phyloP scores from a whole-genome alignment of 2,113 vertebrate genomes.

The Baryphthengus martii region DNA sequence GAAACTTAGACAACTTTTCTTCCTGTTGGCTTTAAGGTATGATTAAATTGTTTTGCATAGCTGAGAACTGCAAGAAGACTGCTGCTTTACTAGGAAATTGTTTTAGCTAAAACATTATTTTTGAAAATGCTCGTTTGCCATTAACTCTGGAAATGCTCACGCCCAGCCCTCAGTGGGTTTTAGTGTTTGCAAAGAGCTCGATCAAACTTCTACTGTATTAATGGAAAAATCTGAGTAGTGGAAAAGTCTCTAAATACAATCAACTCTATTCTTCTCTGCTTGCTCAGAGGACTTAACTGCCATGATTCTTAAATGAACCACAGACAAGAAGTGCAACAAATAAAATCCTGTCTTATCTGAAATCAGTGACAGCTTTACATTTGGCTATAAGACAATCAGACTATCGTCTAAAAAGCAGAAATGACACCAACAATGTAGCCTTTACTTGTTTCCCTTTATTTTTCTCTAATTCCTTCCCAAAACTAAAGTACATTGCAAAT shows the following conservation, averaged over 20 bases:
- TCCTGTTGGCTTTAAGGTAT: constrained; percentile 5
- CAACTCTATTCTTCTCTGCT: neutral
- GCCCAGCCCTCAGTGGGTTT: constrained; percentile 36
- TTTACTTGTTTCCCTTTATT: neutral
- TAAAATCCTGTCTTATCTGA: neutral
- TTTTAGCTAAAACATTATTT: constrained; percentile 30
- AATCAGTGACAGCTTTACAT: neutral
- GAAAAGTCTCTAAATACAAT: constrained; percentile 42
- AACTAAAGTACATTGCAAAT: constrained; percentile 14
- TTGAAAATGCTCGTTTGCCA: constrained; percentile 22
- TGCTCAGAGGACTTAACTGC: neutral
- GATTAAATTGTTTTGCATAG: constrained; percentile 45
- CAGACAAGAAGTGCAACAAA: neutral
- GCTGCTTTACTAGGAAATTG: constrained; percentile 46
- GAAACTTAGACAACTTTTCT: constrained; percentile 10
- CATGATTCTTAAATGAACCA: neutral
- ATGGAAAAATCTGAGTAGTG: constrained; percentile 42
- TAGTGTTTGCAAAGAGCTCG: constrained; percentile 3
- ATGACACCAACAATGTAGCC: neutral
- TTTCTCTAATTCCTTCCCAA: neutral
- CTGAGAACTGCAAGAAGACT: constrained; percentile 4
- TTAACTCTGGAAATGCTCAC: constrained; percentile 49
- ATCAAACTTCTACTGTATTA: constrained; percentile 21
- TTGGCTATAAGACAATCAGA: neutral
- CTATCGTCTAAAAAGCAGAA: neutral